Base-by-base conservation (phyloP, 2,113 vertebrate species). In the Hyaena hyaena region DNA sequence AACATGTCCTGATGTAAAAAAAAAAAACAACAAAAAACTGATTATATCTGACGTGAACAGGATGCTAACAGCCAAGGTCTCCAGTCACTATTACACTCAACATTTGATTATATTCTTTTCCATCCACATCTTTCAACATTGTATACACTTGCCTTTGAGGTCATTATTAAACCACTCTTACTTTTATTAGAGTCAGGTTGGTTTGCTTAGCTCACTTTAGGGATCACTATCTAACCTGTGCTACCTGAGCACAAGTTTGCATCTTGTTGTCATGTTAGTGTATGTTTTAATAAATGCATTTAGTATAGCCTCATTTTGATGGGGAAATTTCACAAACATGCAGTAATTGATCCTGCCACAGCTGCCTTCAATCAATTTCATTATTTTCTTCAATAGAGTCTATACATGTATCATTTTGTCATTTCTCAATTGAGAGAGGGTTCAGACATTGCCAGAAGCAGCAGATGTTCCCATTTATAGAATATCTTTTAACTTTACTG, bases 401-500 rank as follows among this genome's bases (percentile, higher is more conserved):
- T 63, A 65, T 45, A 48, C 61, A 76, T 92, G 66, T 90, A 87
- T 97, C 97, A 98, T 93, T 95, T 76, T 97, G 73, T 45, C 96
- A 31, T 97, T 98, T 98, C 96, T 97, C 82, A 96, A 97, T 92
- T 80, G 90, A 93, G 45, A 23, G 55, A 94, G 16, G 66, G 31
- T 87, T 94, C 55, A 88, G 93, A 97, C 98, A 92, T 48, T 98
- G 31, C 45, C 97, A 71, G 76, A 87, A 91, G 73, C 65, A 94
- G 93, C 94, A 71, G 80, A 96, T 95, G 93, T 53, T 96, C 85
- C 55, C 88, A 97, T 97, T 97, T 98, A 95, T 84, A 81, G 90
- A 95, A 98, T 96, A 82, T 19, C 90, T 97, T 98, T 98, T 96
- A 90, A 88, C 92, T 92, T 50, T 77, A 88, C 4, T 82, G 81